Conservation (phyloP, 2,113 vertebrate genomes). For the Ahaetulla prasina region DNA sequence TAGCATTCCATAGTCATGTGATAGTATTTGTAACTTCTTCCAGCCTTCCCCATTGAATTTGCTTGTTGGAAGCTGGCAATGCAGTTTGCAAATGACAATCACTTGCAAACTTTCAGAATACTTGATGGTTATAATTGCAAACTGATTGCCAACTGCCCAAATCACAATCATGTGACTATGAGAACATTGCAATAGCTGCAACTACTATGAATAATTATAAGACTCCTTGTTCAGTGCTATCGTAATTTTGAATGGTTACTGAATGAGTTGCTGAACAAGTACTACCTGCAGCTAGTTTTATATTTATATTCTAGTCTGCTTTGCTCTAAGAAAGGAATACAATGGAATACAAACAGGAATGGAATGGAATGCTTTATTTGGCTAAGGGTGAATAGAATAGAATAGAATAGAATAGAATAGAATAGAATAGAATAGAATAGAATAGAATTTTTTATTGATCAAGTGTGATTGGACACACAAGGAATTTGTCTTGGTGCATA, state of each 20-base stretch:
- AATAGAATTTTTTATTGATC: no score
- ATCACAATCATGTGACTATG: neutral
- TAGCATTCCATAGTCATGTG: neutral
- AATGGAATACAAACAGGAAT: no score
- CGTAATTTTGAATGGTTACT: neutral
- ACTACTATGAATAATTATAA: neutral
- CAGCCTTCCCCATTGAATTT: neutral
- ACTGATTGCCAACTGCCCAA: neutral
- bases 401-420: no score
- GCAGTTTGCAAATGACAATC: neutral
- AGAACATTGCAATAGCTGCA: neutral
- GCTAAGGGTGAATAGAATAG: neutral
- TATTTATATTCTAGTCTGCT: neutral
- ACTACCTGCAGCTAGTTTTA: neutral
- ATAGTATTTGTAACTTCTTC: neutral
- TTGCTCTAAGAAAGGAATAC: neutral
- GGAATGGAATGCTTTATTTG: neutral
- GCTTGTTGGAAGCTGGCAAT: neutral
- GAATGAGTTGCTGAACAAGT: neutral
- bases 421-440: no score
- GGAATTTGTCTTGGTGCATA: no score
- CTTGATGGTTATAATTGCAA: neutral
- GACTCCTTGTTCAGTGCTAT: neutral
- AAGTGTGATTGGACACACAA: no score
- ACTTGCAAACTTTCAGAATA: neutral